Base-by-base conservation (phyloP, 1,140 invertebrate genomes). In the Phortica variegata region DNA sequence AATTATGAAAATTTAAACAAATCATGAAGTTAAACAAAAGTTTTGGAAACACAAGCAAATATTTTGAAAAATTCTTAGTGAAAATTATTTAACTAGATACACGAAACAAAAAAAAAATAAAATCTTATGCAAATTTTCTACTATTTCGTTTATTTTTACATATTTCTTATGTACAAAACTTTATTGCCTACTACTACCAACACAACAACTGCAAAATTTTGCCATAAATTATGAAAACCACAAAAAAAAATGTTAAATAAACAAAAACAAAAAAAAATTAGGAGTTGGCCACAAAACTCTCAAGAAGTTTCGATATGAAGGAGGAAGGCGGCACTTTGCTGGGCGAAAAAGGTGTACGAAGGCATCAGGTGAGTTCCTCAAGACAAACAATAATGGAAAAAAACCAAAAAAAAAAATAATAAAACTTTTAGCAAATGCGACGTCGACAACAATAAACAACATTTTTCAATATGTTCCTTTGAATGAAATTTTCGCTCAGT, bases 241-340 rank as follows among this genome's bases (percentile, higher is more conserved):
- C 40, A 41, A 47, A 58, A 51, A 48, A 46, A 41, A 47, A 43
- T 21, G 32, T 51, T 48, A 58, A 43, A 58, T 52, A 48, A 42
- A 23, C 33, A 38, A 43, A 45, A 40, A 38, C 49, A 50, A 51
- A 46, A 23, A 53, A 37, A 49, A 38, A 60, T 52, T 81, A 89
- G 87, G 87, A 90, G 80, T 79, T 90, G 78, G 87, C 87, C 55
- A 88, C 89, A 79, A 90, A 90, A 77, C 79, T 90, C 52, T 89
- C 87, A 54, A 79, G 88, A 61, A 89, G 87, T 79, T 90, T 88
- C 78, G 88, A 89, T 79, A 89, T 90, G 87, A 89, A 90, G 78
- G 87, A 90, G 61, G 88, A 88, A 43, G 85, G 87, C 34, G 86
- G 87, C 54, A 80, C 80, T 54, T 77, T 86, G 58, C 78, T 89